A percentile compares a stretch with the other conserved stretches of the same genome.
phyloP scores from a whole-genome alignment of 2,888 invertebrate genomes.

The Anarsia innoxiella region DNA sequence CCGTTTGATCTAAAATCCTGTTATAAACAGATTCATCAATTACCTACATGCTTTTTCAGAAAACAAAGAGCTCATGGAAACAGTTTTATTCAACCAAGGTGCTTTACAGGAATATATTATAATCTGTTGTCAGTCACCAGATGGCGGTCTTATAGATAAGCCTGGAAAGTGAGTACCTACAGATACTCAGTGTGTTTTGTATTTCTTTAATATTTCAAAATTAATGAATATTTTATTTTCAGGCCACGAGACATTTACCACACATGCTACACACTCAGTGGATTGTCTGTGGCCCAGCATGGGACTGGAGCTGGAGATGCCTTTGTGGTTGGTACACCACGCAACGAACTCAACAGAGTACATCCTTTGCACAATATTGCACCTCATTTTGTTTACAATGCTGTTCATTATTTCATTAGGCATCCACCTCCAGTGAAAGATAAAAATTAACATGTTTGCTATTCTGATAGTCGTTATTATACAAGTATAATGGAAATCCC shows the following conservation, averaged over 20 bases:
- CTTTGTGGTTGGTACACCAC: conserved; percentile 77
- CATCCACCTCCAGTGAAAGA: conserved; percentile 64
- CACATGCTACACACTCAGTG: conserved; percentile 97
- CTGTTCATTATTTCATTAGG: conserved; percentile 65
- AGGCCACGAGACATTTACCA: conserved; percentile 95
- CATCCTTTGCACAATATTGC: conserved; percentile 91
- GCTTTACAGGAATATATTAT: conserved; percentile 97
- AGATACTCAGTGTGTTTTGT: conserved; percentile 11
- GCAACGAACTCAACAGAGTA: conserved; percentile 82
- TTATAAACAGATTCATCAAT: too few relatives aligned
- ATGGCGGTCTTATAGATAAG: conserved; percentile 96
- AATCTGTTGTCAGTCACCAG: conserved; percentile 90
- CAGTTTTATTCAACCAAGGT: conserved; percentile 86
- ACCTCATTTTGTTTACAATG: conserved; percentile 74
- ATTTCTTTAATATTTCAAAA: conserved; percentile 17
- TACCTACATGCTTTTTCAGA: conserved; percentile 28
- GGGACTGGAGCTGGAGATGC: conserved; percentile 62
- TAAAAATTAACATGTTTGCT: conserved; percentile 44
- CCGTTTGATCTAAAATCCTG: too few relatives aligned
- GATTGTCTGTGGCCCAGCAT: conserved; percentile 94
- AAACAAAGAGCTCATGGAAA: conserved; percentile 58
- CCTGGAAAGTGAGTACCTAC: conserved; percentile 87
- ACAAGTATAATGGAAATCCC: too few relatives aligned
- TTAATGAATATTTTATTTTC: conserved; percentile 27
- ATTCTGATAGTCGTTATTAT: too few relatives aligned